Percentiles rank a stretch among this genome's conserved stretches.
Evolutionary conservation across 2,888 invertebrate genomes (phyloP).

Genomic region (Chaitophorus viminalis): DNA sequence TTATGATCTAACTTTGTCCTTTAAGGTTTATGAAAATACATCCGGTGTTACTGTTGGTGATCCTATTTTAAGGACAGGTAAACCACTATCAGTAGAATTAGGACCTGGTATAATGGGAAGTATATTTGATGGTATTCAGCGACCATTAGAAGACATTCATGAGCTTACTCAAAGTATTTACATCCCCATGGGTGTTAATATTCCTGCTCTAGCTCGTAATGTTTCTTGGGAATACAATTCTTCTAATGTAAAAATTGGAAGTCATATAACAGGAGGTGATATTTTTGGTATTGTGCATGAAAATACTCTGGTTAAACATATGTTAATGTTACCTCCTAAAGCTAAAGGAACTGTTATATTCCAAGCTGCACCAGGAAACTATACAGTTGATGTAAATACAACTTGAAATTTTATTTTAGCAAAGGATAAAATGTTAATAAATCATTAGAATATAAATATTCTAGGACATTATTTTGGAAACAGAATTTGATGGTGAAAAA

Average conservation of each 20-base stretch:
- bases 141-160: constrained; percentile 95
- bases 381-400: constrained; percentile 85
- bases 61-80: constrained; percentile 97
- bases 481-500: constrained; percentile 97
- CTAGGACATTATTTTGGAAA: constrained; percentile 94
- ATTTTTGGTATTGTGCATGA: constrained; percentile 95
- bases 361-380: constrained; percentile 92
- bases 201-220: constrained; percentile 86
- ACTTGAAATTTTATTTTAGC: background rate
- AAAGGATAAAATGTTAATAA: background rate
- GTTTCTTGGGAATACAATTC: constrained; percentile 93
- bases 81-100: constrained; percentile 97
- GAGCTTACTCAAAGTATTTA: constrained; percentile 96
- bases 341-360: constrained; percentile 97
- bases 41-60: constrained; percentile 99
- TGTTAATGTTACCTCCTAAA: constrained; percentile 92
- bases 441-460: too few species aligned
- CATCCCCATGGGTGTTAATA: constrained; percentile 98
- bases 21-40: constrained; percentile 88
- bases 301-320: constrained; percentile 97
- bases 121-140: constrained; percentile 99
- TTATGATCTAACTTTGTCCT: background rate
- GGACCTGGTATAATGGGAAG: constrained; percentile 97
- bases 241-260: constrained; percentile 84
- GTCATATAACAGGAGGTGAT: constrained; percentile 98